Evolutionary conservation across 2,888 invertebrate species (phyloP), one percentile per base, ranked within the genome.

Genomic region (Alloplasta piceator): DNA sequence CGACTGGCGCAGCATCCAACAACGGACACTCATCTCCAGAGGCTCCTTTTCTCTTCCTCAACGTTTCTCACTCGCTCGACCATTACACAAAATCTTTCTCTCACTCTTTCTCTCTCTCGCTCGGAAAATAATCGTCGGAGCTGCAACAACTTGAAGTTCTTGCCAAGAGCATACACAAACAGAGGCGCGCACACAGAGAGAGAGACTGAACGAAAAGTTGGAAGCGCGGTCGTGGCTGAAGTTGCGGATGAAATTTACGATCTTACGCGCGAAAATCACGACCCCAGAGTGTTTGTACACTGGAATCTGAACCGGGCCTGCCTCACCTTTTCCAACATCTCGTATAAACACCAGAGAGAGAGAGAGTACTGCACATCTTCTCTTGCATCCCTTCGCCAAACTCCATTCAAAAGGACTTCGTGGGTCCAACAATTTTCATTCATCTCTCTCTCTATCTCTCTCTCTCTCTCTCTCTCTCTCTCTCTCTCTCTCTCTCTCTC

Each of bases 361-460:
- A 46, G 14, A 5, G 26, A 12, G 3, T 12, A 26, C 36, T 58
- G 43, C 36, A 43, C 38, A 7, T 16, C 6, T 10, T 70, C 70
- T 63, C 70, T 46, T 16, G 43, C 16, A 14, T 26, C 14, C 52
- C 9, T 14, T 36, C 5, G 14, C 52, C 12, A 41, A n/a, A 78
- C 66, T 61, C 72, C 83, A 85, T 86, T 86, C 86, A 84, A 52
- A 80, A 76, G 76, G 43, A 78, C 55, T 64, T 67, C 73, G 61
- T 66, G 16, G 56, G 78, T 68, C 82, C 84, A 79, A 74, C 82
- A 82, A 85, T 85, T 85, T 86, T 86, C 87, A 86, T 87, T 86
- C 83, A 85, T 86, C 83, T 72, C 84, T 78, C 81, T 66, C 66
- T 55, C 68, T 38, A 10, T 10, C 52, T n/a, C 56, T 16, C 56